phyloP scores from a whole-genome alignment of 2,113 vertebrate genomes.

The Silurus glanis region DNA sequence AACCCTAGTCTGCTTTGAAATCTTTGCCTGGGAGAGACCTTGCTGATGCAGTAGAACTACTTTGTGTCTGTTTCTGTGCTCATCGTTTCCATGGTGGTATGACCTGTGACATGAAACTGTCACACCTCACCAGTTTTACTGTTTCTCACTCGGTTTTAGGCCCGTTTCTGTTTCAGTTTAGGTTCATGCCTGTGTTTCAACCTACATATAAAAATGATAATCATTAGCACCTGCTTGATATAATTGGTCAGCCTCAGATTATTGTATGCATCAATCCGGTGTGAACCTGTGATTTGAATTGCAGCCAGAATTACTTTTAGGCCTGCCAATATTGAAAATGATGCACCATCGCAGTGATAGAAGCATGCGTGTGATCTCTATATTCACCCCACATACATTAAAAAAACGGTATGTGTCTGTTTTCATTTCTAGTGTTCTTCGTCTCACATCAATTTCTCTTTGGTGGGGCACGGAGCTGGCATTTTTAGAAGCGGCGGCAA shows the following conservation, averaged over 20 bases:
- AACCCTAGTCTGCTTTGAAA: too few species aligned
- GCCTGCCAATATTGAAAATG: neutral
- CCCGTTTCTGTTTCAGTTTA: too few species aligned
- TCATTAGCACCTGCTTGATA: neutral
- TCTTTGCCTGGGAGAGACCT: too few species aligned
- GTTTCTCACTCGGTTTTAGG: too few species aligned
- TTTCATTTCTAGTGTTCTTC: neutral
- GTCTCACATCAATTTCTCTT: conserved; percentile 28
- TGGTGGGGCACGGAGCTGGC: conserved; percentile 13
- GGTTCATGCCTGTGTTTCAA: too few species aligned
- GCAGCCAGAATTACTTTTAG: neutral
- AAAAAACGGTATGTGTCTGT: neutral
- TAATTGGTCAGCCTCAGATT: neutral
- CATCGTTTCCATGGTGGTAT: too few species aligned
- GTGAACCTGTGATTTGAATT: neutral
- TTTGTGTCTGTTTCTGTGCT: too few species aligned
- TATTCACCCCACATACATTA: neutral
- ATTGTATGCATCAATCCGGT: neutral
- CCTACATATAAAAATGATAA: neutral
- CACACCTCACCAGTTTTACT: too few species aligned
- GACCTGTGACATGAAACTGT: too few species aligned
- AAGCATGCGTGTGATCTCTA: neutral
- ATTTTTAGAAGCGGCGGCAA: conserved; percentile 40
- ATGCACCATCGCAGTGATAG: neutral
- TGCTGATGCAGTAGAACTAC: too few species aligned